phyloP scores from a whole-genome alignment of 1,140 invertebrate species.

The Sinella curviseta region DNA sequence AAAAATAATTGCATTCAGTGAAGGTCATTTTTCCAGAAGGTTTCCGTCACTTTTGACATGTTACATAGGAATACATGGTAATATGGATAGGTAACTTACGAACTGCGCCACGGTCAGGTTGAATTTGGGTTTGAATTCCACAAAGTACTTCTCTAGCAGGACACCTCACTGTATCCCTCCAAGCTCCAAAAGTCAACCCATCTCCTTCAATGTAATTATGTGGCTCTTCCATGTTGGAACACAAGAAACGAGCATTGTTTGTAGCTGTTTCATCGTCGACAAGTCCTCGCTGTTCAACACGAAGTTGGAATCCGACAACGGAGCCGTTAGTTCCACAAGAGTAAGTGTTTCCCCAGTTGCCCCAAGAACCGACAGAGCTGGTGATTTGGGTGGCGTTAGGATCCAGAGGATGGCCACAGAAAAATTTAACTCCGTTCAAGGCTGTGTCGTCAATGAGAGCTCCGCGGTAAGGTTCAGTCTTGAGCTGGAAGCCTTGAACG shows the following conservation, averaged over 20 bases:
- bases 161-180: constrained; percentile 10
- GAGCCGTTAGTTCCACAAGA: constrained; percentile 7
- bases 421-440: constrained; percentile 3
- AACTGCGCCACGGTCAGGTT: background rate
- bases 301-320: constrained; percentile 31
- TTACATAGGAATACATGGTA: too few relatives aligned
- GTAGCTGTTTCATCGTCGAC: constrained; percentile 36
- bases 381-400: background rate
- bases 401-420: background rate
- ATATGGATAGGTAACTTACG: constrained; percentile 30
- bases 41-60: background rate
- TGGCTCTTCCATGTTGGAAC: constrained; percentile 18
- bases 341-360: constrained; percentile 26
- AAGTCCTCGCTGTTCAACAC: background rate
- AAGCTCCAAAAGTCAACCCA: constrained; percentile 27
- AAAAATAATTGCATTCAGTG: constrained; percentile 12
- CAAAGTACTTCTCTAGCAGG: constrained; percentile 1
- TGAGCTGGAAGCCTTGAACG: background rate
- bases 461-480: background rate
- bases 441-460: constrained; percentile 10
- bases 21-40: background rate
- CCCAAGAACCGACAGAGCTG: constrained; percentile 13
- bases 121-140: constrained; percentile 31
- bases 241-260: constrained; percentile 37
- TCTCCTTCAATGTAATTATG: constrained; percentile 35